Percentiles rank a stretch among this genome's conserved stretches.
phyloP scores from a whole-genome alignment of 2,113 vertebrate genomes.

The Galeopterus variegatus region DNA sequence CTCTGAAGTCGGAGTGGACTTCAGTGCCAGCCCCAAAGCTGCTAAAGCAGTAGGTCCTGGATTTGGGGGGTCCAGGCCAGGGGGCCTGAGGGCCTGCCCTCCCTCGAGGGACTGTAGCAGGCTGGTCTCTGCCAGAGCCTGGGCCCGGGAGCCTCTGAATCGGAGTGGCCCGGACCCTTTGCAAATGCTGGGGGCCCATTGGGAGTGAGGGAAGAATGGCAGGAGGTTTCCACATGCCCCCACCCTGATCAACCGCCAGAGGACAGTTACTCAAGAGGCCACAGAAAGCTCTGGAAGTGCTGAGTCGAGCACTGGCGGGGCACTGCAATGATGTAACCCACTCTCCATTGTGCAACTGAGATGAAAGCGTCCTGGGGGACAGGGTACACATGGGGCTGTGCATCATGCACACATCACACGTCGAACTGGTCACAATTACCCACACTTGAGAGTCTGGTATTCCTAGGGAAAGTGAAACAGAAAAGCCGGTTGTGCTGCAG shows the following conservation, averaged over 20 bases:
- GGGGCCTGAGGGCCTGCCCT: background rate
- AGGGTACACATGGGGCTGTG: background rate
- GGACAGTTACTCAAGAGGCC: constrained; percentile 23
- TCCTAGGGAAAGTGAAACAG: background rate
- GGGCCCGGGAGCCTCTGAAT: background rate
- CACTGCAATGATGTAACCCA: constrained; percentile 9
- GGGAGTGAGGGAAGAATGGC: too few species aligned
- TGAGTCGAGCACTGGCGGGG: background rate
- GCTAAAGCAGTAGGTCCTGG: background rate
- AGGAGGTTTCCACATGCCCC: background rate
- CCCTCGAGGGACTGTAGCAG: background rate
- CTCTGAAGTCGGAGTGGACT: background rate
- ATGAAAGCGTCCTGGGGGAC: background rate
- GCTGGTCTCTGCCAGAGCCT: background rate
- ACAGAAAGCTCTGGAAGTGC: background rate
- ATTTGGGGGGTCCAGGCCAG: background rate
- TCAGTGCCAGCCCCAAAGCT: fast-evolving
- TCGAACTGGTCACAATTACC: background rate
- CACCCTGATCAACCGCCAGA: background rate
- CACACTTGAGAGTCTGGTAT: background rate
- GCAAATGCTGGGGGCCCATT: background rate
- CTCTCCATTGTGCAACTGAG: constrained; percentile 23
- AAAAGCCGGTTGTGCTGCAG: background rate
- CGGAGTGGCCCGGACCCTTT: background rate
- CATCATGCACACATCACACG: background rate